Conservation (phyloP, 2,888 invertebrate genomes). For the Smittia sp. region DNA sequence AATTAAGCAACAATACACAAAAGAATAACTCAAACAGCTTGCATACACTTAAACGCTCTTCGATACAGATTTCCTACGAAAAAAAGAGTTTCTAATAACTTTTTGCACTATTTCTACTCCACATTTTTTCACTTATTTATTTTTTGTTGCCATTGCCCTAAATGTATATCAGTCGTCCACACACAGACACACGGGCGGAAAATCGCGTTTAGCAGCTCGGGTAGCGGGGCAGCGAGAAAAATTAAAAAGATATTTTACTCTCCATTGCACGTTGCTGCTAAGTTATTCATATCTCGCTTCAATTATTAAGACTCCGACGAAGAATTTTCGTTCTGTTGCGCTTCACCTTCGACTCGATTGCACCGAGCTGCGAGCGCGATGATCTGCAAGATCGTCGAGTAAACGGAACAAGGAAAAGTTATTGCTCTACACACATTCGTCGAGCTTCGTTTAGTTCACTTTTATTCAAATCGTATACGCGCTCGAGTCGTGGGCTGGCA, state of each 20-base stretch:
- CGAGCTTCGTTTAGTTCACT: background rate
- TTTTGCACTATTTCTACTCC: constrained; percentile 5
- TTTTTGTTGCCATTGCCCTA: background rate
- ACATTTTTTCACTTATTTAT: background rate
- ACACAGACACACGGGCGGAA: background rate
- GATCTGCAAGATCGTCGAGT: background rate
- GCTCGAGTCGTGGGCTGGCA: background rate
- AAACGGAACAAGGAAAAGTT: too few relatives aligned
- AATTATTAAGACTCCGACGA: background rate
- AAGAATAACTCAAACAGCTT: background rate
- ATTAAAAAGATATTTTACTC: background rate
- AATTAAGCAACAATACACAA: constrained; percentile 36
- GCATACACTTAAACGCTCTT: background rate
- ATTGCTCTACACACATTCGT: background rate
- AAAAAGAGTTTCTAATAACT: constrained; percentile 7
- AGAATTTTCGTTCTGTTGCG: background rate
- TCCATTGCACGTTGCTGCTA: background rate
- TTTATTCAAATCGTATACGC: background rate
- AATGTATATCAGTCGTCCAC: constrained; percentile 3
- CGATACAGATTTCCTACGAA: constrained; percentile 19
- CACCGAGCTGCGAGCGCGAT: too few relatives aligned
- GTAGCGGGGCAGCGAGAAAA: background rate
- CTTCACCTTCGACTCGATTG: too few relatives aligned
- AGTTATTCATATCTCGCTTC: background rate
- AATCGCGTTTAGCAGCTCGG: background rate